phyloP scores from a whole-genome alignment of 2,888 invertebrate species.

The Xestia ashworthii region DNA sequence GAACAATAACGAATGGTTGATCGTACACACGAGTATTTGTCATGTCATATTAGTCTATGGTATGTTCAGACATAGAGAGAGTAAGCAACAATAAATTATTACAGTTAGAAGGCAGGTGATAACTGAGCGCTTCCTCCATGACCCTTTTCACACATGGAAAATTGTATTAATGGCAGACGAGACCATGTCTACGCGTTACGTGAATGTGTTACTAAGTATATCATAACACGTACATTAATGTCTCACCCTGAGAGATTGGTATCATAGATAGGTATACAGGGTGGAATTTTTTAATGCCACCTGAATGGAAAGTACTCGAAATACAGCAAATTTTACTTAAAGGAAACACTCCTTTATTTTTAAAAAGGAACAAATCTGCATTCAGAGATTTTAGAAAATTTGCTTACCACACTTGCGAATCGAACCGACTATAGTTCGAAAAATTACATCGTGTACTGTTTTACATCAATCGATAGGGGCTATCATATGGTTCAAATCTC shows the following conservation, averaged over 20 bases:
- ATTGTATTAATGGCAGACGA: conserved; percentile 38
- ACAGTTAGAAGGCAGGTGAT: conserved; percentile 58
- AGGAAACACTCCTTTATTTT: no score
- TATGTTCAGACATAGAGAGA: conserved; percentile 41
- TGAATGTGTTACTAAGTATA: conserved; percentile 12
- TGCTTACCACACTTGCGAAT: no score
- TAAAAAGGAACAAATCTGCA: no score
- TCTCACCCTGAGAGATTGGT: background rate
- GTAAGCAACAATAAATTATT: conserved; percentile 61
- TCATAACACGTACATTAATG: background rate
- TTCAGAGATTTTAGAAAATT: no score
- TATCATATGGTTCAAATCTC: no score
- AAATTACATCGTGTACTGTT: no score
- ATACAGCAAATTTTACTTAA: no score
- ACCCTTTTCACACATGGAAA: conserved; percentile 33
- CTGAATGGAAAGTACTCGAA: no score
- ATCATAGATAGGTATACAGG: background rate
- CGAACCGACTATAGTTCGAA: no score
- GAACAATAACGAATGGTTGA: background rate
- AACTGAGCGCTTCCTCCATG: conserved; percentile 57
- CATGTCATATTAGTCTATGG: conserved; percentile 25
- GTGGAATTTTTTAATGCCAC: no score
- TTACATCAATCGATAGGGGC: no score
- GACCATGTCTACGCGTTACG: conserved; percentile 33
- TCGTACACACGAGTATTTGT: conserved; percentile 13